Evolutionary conservation across 2,797 vertebrate species (phyloP), one percentile per base, ranked within the genome.

Genomic region (Ptychobarbus kaznakovi): DNA sequence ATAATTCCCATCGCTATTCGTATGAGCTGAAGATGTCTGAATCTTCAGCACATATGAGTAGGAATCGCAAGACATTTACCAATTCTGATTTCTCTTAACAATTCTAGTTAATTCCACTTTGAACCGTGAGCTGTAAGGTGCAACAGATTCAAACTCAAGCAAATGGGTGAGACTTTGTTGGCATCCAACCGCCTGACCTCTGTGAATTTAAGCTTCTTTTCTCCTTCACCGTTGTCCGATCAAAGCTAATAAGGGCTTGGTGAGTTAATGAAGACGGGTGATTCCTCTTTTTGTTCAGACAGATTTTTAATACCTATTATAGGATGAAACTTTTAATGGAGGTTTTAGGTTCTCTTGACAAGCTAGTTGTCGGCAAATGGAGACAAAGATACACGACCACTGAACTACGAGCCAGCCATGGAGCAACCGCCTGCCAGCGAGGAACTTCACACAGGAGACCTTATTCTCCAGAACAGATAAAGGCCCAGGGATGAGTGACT

Each of bases 241-340:
- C 95, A 94, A 94, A 95, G 94, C 95, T 96, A 96, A 95, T 96
- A 95, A 95, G 94, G 93, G 94, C 93, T 95, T 94, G 93, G 93
- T 94, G 94, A 95, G 95, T 95, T 96, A 96, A 96, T 95, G 95
- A 96, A 95, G 95, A 94, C 93, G 93, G 94, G 94, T 93, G 93
- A 93, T 93, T 93, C 91, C 91, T 95, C 94, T 95, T 96, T 95
- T 95, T 95, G 94, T 95, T 94, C 92, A 91, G 93, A 95, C 95
- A 95, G 94, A 93, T 95, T 96, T 95, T 95, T 96, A 96, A 96
- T 95, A 95, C 95, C 95, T 95, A 96, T 96, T 95, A 96, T 95
- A 89, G 93, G 93, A 92, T 94, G 93, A 94, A 95, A 96, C 95
- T 95, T 96, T 95, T 96, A 95, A 96, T 95, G 94, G 94, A 95